Evolutionary conservation across 2,113 vertebrate species (phyloP).

Genomic region (Sapajus apella): DNA sequence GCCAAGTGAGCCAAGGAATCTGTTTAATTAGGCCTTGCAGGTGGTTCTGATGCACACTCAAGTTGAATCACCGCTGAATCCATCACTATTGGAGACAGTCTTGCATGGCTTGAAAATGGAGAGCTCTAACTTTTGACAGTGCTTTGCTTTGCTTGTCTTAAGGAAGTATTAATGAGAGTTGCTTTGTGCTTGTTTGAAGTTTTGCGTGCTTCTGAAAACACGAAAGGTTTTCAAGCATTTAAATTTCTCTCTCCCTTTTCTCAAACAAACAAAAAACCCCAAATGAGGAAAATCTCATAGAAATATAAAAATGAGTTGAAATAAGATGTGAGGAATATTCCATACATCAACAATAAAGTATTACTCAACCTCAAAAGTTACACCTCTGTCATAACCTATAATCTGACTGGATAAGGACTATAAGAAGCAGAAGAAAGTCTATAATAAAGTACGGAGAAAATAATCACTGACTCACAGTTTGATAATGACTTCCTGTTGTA

Average conservation of each 20-base stretch:
- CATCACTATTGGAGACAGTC: not conserved
- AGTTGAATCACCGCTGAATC: not conserved
- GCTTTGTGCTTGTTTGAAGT: not conserved
- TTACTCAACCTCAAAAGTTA: not conserved
- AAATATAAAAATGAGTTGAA: constrained; percentile 17
- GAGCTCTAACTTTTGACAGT: not conserved
- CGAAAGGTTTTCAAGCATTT: not conserved
- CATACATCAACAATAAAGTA: not conserved
- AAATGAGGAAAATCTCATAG: not conserved
- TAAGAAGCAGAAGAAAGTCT: not conserved
- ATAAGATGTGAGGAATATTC: not conserved
- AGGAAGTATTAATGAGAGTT: not conserved
- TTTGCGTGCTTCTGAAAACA: not conserved
- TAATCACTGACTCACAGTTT: not conserved
- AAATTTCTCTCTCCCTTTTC: not conserved
- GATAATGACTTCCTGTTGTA: not conserved
- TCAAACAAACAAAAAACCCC: not conserved
- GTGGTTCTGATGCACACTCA: not conserved
- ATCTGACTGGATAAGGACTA: not conserved
- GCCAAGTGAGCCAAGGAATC: not conserved
- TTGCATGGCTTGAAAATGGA: not conserved
- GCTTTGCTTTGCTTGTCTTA: not conserved
- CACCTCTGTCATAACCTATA: no score
- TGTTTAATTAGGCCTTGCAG: not conserved
- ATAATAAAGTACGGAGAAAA: not conserved